Evolutionary conservation across 2,113 vertebrate genomes (phyloP).

Genomic region (Anarrhichthys ocellatus): DNA sequence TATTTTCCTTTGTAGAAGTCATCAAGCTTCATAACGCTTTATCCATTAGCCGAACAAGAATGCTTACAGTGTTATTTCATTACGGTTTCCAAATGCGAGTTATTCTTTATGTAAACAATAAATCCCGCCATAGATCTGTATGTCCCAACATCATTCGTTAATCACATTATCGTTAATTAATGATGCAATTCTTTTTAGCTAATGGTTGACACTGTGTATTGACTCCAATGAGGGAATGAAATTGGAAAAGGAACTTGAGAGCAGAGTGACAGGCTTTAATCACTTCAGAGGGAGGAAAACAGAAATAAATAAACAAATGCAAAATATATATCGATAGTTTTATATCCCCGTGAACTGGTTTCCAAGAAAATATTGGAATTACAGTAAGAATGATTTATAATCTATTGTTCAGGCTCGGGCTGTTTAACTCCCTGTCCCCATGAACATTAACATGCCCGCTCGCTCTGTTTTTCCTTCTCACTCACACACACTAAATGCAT

Average conservation of each 20-base stretch:
- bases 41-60: constrained; percentile 67
- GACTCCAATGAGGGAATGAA: constrained; percentile 49
- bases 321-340: constrained; percentile 77
- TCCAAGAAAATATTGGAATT: constrained; percentile 81
- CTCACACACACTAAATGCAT: constrained; percentile 45
- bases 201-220: constrained; percentile 62
- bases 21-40: constrained; percentile 69
- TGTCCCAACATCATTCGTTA: constrained; percentile 58
- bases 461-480: not conserved
- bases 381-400: constrained; percentile 81
- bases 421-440: constrained; percentile 70
- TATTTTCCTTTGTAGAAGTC: constrained; percentile 67
- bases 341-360: constrained; percentile 73
- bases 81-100: constrained; percentile 61
- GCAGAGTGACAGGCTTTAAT: constrained; percentile 57
- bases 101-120: constrained; percentile 71
- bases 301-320: constrained; percentile 75
- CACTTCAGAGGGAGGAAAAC: constrained; percentile 48
- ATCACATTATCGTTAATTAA: constrained; percentile 71
- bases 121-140: constrained; percentile 64
- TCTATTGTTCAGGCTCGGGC: constrained; percentile 74
- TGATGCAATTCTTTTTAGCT: constrained; percentile 61
- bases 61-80: constrained; percentile 70
- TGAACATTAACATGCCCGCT: constrained; percentile 77
- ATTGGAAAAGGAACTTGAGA: constrained; percentile 55